Evolutionary conservation across 37 sponge, comb jelly and placozoan species (phyloP).

Genomic region (Axinella damicornis): DNA sequence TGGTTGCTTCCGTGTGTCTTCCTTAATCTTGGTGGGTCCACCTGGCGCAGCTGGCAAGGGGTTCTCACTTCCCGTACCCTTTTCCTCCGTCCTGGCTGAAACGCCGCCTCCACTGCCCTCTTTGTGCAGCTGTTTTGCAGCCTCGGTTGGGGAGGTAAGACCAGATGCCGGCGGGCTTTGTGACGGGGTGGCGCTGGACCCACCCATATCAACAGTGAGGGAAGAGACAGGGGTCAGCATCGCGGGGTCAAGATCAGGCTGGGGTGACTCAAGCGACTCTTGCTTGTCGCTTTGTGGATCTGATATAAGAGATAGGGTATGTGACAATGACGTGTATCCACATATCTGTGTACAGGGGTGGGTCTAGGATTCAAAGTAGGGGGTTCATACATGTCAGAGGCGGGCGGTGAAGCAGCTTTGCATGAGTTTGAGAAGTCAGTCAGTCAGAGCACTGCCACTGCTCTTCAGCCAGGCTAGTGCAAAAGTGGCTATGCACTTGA

Average conservation of each 20-base stretch:
- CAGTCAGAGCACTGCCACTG: too few relatives aligned
- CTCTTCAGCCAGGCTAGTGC: too few relatives aligned
- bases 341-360: background rate
- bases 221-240: conserved; percentile 53
- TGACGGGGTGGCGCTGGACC: background rate
- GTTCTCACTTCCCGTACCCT: conserved; percentile 1
- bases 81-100: background rate
- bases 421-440: too few relatives aligned
- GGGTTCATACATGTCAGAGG: background rate
- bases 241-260: conserved; percentile 6
- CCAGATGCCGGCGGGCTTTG: conserved; percentile 37
- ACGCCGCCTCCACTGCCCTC: background rate
- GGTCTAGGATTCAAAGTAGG: background rate
- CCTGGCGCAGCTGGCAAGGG: conserved; percentile 17
- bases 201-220: conserved; percentile 38
- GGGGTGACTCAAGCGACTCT: conserved; percentile 1
- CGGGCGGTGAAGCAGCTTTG: too few relatives aligned
- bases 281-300: background rate
- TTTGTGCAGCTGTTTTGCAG: background rate
- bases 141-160: conserved; percentile 3
- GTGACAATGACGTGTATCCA: background rate
- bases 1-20: background rate
- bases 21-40: too few relatives aligned
- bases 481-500: too few relatives aligned
- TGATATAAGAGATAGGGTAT: background rate